These are phyloP conservation scores for Porites evermanni DNA, from an alignment of 92 coral and sea anemone species.

Conservation along the genomic window DNA sequence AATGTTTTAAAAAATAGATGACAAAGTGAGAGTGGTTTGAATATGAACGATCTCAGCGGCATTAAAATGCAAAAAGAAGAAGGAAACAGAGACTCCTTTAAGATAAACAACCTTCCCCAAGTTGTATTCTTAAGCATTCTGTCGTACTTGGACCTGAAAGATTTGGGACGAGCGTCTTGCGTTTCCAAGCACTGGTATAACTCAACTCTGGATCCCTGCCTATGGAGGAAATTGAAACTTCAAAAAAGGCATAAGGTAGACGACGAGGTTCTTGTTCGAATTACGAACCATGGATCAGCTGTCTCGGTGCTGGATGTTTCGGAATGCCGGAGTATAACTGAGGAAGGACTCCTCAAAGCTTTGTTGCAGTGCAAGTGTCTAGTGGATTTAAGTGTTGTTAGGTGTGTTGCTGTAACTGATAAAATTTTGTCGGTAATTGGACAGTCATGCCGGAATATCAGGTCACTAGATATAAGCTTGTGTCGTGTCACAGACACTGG, in stretches of 20 bases:
- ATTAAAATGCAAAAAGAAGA: background rate
- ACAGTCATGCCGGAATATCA: constrained; percentile 64
- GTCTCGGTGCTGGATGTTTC: constrained; percentile 70
- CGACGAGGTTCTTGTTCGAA: constrained; percentile 69
- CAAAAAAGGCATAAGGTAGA: constrained; percentile 62
- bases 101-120: constrained; percentile 79
- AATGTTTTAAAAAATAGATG: background rate
- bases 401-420: constrained; percentile 74
- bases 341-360: constrained; percentile 65
- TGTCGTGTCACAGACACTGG: constrained; percentile 85
- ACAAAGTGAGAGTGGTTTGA: background rate
- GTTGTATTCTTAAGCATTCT: constrained; percentile 77
- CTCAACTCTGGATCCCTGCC: constrained; percentile 74
- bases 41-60: background rate
- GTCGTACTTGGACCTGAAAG: constrained; percentile 72
- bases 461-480: constrained; percentile 78
- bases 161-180: constrained; percentile 70
- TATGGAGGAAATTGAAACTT: constrained; percentile 77
- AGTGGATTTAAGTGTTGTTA: constrained; percentile 56
- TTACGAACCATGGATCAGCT: constrained; percentile 65
- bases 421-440: constrained; percentile 70
- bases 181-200: constrained; percentile 83
- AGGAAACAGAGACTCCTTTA: constrained; percentile 5
- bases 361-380: constrained; percentile 67
- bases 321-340: constrained; percentile 69